Percentiles rank a stretch among this genome's conserved stretches.
Conservation (phyloP, 2,113 vertebrate species). For the Gavialis gangeticus region DNA sequence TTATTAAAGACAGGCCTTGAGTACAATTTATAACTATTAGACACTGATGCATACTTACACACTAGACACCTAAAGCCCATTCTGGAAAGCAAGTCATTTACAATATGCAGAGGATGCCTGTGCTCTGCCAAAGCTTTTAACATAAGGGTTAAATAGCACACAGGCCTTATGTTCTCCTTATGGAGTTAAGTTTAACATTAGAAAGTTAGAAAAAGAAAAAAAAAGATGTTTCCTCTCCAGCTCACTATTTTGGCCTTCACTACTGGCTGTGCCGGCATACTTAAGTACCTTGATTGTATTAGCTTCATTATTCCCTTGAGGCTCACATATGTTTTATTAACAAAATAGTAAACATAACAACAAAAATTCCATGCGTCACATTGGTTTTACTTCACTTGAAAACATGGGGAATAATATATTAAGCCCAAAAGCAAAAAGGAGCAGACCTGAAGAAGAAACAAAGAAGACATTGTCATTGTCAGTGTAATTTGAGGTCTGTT, state of each 20-base stretch:
- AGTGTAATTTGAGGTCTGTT: neutral
- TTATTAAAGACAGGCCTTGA: too few species aligned
- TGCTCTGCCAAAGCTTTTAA: neutral
- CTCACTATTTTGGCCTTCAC: neutral
- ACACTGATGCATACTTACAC: too few species aligned
- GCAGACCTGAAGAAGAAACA: neutral
- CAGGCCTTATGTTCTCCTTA: neutral
- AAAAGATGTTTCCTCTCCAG: too few species aligned
- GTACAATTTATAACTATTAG: too few species aligned
- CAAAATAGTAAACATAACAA: neutral
- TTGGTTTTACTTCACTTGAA: too few species aligned
- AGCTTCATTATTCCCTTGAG: neutral
- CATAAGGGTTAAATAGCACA: rapidly evolving
- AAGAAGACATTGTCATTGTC: neutral
- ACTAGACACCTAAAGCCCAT: too few species aligned
- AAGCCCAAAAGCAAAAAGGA: too few species aligned
- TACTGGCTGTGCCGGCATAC: neutral
- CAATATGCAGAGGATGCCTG: neutral
- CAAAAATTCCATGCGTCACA: too few species aligned
- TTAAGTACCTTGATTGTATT: neutral
- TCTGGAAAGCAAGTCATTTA: neutral
- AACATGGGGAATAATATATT: too few species aligned
- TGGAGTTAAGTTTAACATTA: neutral
- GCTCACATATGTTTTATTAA: neutral
- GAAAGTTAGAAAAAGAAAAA: neutral